Base-by-base conservation (phyloP, 2,797 vertebrate genomes). In the Artibeus jamaicensis region DNA sequence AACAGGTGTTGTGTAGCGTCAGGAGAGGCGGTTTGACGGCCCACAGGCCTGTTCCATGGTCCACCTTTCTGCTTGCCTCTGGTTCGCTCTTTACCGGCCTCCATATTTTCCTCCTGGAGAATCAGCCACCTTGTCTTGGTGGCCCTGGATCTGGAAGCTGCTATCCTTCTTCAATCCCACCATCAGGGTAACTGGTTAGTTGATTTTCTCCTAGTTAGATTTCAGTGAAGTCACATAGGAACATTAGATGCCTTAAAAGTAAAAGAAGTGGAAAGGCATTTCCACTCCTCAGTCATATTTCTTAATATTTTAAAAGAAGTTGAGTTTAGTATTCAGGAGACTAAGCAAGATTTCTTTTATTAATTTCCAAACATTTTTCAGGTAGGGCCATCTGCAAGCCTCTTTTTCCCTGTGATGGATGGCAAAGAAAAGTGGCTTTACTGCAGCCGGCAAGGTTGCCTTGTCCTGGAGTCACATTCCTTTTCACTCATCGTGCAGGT, bases 401-500 rank as follows among this genome's bases (percentile, higher is more conserved):
- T 82, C 82, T 86, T 90, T 77, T 6, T 39, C 59, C 22, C 44
- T 68, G 74, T 94, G 95, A 94, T 86, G 79, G 88, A 89, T 91
- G 39, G 85, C 65, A 86, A 77, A 92, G 65, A 93, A 92, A 78
- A 93, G 82, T 53, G 70, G 19, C 81, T 91, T 82, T 62, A 82
- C 29, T 93, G 44, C 48, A 67, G 55, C 48, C n/a, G 74, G 82
- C 74, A 85, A 91, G 76, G 42, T 77, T 88, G 74, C 53, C 16
- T 46, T 88, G 59, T 71, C 48, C 71, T 4, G 37, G 55, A 86
- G 71, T 91, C 95, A 55, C 22, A 87, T 95, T 96, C 95, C 92
- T 97, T 95, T 84, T 95, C 93, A 70, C 18, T 95, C 53, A 82
- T 79, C 92, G 95, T 89, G 59, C 77, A 90, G 89, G 86, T 95